Base-by-base conservation (phyloP, 2,888 invertebrate genomes). In the Athrips mouffetella region DNA sequence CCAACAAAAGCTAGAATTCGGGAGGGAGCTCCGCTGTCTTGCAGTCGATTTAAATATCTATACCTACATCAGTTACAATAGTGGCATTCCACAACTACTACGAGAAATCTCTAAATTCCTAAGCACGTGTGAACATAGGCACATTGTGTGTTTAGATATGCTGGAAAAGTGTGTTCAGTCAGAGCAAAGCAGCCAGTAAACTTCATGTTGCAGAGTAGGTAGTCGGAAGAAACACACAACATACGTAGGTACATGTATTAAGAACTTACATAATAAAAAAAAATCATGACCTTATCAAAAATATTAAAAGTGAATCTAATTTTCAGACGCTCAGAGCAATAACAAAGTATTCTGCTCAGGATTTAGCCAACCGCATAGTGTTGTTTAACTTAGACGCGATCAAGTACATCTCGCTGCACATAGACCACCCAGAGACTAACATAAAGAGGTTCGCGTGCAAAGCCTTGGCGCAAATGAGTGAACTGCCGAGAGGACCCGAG, bases 361-460 rank as follows among this genome's bases (percentile, higher is more conserved):
- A 84, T 30, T 73, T 70, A 54, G 59, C 62, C 27, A 87, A 87
- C 49, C 80, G 87, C 6, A n/a, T 61, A 1, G 70, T 80, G 0
- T 55, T 88, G 0, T 79, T 64, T 54, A 57, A 80, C 35, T 49
- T 87, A 39, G 40, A 77, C 15, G 87, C 84, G 0, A 83, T 88
- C 29, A 55, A 59, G 8, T 79, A 65, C 49, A 79, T 87, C 8
- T 57, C 87, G 10, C 76, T 65, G 0, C 87, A 87, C 48, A 63
- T 87, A 8, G 84, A 86, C 1, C 80, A 85, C 44, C 11, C 57
- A 0, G 86, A 85, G 57, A 39, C 84, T 46, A 88, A 86, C 48
- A 76, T 86, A 41, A 72, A 69, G 46, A 78, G 91, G 61, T 91
- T 90, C 49, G 84, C 90, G 0, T 62, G 89, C 23, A 90, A 90